Conservation (phyloP, 2,888 invertebrate genomes). For the Lycia hirtaria region DNA sequence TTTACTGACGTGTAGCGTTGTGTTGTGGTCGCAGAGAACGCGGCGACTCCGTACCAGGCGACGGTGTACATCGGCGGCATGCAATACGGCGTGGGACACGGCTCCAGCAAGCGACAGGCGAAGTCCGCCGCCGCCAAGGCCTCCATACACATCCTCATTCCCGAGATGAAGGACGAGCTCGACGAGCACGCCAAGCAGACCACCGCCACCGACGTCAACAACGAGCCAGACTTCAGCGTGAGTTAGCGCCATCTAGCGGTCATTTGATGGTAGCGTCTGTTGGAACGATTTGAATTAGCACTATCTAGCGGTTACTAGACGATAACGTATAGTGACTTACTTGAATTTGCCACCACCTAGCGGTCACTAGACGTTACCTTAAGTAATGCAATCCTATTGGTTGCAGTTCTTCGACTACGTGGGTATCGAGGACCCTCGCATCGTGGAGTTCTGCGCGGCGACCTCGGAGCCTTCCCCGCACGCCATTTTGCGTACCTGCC, state of each 20-base stretch:
- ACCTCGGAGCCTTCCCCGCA: slow-evolving; percentile 98
- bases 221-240: slow-evolving; percentile 66
- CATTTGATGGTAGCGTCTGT: background rate
- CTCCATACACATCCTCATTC: slow-evolving; percentile 96
- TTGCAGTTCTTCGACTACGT: slow-evolving; percentile 95
- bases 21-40: slow-evolving; percentile 87
- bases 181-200: slow-evolving; percentile 57
- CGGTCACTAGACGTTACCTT: background rate
- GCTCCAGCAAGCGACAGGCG: slow-evolving; percentile 97
- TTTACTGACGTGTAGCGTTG: too few relatives aligned
- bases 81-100: slow-evolving; percentile 97
- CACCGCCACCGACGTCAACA: slow-evolving; percentile 38
- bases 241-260: slow-evolving; percentile 20
- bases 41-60: slow-evolving; percentile 96
- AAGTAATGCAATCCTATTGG: slow-evolving; percentile 18
- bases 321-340: too few relatives aligned
- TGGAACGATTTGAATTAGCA: background rate
- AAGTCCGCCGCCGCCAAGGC: slow-evolving; percentile 97
- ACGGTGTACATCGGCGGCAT: slow-evolving; percentile 96
- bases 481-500: slow-evolving; percentile 95
- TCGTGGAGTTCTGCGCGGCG: slow-evolving; percentile 97
- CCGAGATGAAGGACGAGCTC: slow-evolving; percentile 94
- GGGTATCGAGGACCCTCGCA: slow-evolving; percentile 96
- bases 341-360: background rate
- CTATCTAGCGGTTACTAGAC: background rate